Percentiles rank a stretch among this genome's conserved stretches.
Conservation (phyloP, 2,888 invertebrate species). For the Osmoderma eremita region DNA sequence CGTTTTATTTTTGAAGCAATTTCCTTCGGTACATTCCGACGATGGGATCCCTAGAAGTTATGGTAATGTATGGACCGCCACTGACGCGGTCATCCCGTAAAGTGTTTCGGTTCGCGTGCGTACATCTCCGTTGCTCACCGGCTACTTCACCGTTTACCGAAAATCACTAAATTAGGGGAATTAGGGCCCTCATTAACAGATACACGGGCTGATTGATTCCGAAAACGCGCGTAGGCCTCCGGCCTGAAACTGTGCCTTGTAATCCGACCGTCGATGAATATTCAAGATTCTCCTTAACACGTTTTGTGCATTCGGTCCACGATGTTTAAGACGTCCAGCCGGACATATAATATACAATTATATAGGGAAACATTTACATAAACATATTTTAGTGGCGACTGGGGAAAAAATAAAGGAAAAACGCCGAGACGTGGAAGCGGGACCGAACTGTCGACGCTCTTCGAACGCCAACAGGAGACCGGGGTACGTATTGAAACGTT, state of each 20-base stretch:
- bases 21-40: no score
- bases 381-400: slow-evolving; percentile 36
- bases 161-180: slow-evolving; percentile 61
- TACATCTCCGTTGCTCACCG: slow-evolving; percentile 30
- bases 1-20: no score
- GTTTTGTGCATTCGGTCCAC: slow-evolving; percentile 52
- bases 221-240: slow-evolving; percentile 48
- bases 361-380: slow-evolving; percentile 41
- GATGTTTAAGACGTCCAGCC: slow-evolving; percentile 40
- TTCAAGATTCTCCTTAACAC: slow-evolving; percentile 52
- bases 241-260: slow-evolving; percentile 47
- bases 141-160: slow-evolving; percentile 34
- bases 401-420: slow-evolving; percentile 35
- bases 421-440: slow-evolving; percentile 16
- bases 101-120: slow-evolving; percentile 30
- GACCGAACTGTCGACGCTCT: slow-evolving; percentile 9
- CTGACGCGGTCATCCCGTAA: slow-evolving; percentile 13
- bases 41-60: slow-evolving; percentile 2
- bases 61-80: slow-evolving; percentile 11
- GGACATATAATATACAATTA: slow-evolving; percentile 40
- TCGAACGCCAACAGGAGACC: background rate
- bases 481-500: slow-evolving; percentile 29
- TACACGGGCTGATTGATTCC: slow-evolving; percentile 57
- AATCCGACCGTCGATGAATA: slow-evolving; percentile 51
- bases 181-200: slow-evolving; percentile 63